Evolutionary conservation across 2,797 vertebrate species (phyloP), one percentile per base, ranked within the genome.

Genomic region (Gallirallus australis): DNA sequence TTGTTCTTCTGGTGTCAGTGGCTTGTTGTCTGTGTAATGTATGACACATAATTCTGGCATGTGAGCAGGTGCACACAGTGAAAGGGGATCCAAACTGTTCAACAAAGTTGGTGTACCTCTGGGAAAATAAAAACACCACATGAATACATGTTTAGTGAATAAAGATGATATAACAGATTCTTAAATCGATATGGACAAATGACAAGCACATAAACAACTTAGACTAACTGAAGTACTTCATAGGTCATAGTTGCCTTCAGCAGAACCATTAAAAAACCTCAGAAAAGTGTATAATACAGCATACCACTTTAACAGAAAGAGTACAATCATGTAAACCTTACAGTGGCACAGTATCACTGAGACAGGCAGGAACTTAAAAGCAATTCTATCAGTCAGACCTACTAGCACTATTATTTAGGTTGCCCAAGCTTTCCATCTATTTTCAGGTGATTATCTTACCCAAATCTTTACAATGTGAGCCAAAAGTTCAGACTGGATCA

Each of bases 1-100:
- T 95, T 99, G 99, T 77, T 99, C 97, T 64, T 98, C 93, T 66
- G 99, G 99, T 79, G 98, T 98, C 96, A 99, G 63, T 3, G 99
- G 98, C 3, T 94, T 95, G 84, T 97, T 98, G 72, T 87, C 97
- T 52, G 97, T 78, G 42, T 89, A 53, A 59, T 2, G 2, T 12
- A 70, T 4, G 28, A 61, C 70, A 52, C 8, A 50, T 12, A 68
- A 56, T 7, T 75, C 75, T 28, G 93, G 57, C 25, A 57, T n/a
- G 57, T 64, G 89, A 63, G 45, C 54, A 56, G 65, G 28, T 42
- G 21, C 37, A 80, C 16, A 24, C 28, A 64, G 31, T 8, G 61
- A 50, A 75, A 94, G 27, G 12, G 28, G 45, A 71, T 71, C 82
- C 53, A 68, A 21, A 68, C 30, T 71, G 33, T 30, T 84, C 25